Conservation (phyloP, 2,113 vertebrate genomes). For the Urocolius indicus region DNA sequence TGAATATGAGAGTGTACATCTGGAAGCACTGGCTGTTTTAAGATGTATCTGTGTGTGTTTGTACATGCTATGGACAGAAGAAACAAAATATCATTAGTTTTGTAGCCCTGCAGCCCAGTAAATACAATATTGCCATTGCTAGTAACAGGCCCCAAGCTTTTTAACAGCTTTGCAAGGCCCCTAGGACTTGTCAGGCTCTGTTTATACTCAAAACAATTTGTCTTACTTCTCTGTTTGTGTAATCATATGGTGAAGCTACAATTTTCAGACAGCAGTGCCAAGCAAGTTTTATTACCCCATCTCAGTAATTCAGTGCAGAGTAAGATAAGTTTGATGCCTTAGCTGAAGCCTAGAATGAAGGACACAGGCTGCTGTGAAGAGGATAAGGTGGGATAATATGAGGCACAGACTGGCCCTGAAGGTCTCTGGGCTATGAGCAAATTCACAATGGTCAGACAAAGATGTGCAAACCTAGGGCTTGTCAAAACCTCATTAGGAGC, state of each 20-base stretch:
- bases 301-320: not conserved
- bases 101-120: not conserved
- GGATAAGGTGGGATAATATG: not conserved
- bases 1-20: not conserved
- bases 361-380: not conserved
- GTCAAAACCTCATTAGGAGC: not conserved
- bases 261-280: not conserved
- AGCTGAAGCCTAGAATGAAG: not conserved
- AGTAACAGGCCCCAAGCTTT: not conserved
- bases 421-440: not conserved
- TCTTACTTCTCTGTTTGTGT: not conserved
- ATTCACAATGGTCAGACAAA: not conserved
- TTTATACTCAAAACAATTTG: not conserved
- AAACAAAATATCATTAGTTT: not conserved
- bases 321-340: not conserved
- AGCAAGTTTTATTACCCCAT: not conserved
- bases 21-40: not conserved
- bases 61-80: not conserved
- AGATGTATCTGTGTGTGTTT: not conserved
- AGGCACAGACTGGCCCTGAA: not conserved
- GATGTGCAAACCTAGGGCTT: not conserved
- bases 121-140: not conserved
- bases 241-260: not conserved
- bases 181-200: not conserved
- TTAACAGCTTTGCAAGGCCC: not conserved